Evolutionary conservation across 2,888 invertebrate species (phyloP), one percentile per base, ranked within the genome.

Genomic region (Stictocephala bisonia): DNA sequence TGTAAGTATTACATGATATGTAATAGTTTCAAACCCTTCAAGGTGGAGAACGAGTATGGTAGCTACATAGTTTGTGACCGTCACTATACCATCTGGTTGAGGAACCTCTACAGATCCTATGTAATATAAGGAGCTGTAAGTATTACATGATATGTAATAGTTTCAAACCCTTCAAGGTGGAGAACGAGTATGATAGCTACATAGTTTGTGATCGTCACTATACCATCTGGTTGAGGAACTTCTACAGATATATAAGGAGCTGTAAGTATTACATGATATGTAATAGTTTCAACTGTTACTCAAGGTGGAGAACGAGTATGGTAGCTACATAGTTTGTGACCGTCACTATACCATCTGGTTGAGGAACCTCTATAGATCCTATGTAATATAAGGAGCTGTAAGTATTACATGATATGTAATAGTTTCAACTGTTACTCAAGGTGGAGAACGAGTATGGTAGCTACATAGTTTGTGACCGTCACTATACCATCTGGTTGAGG

Each of bases 381-480:
- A 85, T 72, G 87, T 94, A 6, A n/a, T n/a, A n/a, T n/a, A n/a
- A n/a, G n/a, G n/a, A n/a, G n/a, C n/a, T n/a, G n/a, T n/a, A n/a
- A n/a, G n/a, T n/a, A n/a, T n/a, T n/a, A n/a, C n/a, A n/a, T n/a
- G n/a, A n/a, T n/a, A n/a, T n/a, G n/a, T n/a, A n/a, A n/a, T n/a
- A n/a, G n/a, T n/a, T n/a, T n/a, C n/a, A n/a, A n/a, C n/a, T n/a
- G n/a, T n/a, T n/a, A n/a, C n/a, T n/a, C n/a, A n/a, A 91, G 91
- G 89, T 95, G 24, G 97, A 98, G 85, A 99, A 99, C 83, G 96
- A 96, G 83, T 97, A 96, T 79, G 97, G 97, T 1, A 95, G 95
- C 80, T 95, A 90, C 81, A 85, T 83, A 41, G 90, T 90, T 4
- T 92, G 90, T 79, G 93, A 96, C 81, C 84, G 85, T 73, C 84